These are phyloP conservation scores for Cecropterus lyciades DNA, from an alignment of 1,140 invertebrate genomes.

Conservation along the genomic window DNA sequence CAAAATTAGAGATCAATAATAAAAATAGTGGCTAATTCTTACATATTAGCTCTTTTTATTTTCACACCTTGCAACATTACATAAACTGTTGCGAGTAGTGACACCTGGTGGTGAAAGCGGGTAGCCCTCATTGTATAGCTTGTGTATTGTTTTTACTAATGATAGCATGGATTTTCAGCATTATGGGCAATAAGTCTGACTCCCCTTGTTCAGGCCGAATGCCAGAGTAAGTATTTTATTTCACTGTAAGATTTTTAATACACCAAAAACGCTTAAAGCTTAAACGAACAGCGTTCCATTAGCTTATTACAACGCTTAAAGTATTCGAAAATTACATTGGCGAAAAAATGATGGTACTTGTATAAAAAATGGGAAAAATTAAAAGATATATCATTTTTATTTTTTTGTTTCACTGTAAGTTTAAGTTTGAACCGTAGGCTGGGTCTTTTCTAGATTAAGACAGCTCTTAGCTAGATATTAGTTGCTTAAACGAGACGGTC, in stretches of 20 bases:
- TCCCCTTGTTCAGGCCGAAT: slow-evolving; percentile 81
- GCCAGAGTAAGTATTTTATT: slow-evolving; percentile 80
- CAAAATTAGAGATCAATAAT: no score
- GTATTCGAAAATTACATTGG: not conserved
- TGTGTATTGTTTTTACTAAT: slow-evolving; percentile 70
- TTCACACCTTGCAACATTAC: not conserved
- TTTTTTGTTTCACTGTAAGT: no score
- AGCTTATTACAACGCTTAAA: slow-evolving; percentile 14
- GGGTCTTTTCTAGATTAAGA: no score
- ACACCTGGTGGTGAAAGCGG: slow-evolving; percentile 7
- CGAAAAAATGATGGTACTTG: not conserved
- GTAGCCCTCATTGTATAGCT: slow-evolving; percentile 38
- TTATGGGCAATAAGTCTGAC: slow-evolving; percentile 81
- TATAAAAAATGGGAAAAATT: no score
- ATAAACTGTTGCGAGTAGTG: slow-evolving; percentile 17
- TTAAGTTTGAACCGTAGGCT: no score
- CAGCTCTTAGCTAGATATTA: no score
- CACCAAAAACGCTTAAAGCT: slow-evolving; percentile 38
- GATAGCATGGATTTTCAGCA: slow-evolving; percentile 82
- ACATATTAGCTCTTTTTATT: no score
- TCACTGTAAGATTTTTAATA: slow-evolving; percentile 36
- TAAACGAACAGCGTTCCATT: slow-evolving; percentile 16
- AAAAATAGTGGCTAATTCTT: no score
- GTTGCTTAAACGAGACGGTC: no score
- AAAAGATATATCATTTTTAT: no score